Evolutionary conservation across 1,140 invertebrate genomes (phyloP), one percentile per base, ranked within the genome.

Genomic region (Drosophila quadrilineata): DNA sequence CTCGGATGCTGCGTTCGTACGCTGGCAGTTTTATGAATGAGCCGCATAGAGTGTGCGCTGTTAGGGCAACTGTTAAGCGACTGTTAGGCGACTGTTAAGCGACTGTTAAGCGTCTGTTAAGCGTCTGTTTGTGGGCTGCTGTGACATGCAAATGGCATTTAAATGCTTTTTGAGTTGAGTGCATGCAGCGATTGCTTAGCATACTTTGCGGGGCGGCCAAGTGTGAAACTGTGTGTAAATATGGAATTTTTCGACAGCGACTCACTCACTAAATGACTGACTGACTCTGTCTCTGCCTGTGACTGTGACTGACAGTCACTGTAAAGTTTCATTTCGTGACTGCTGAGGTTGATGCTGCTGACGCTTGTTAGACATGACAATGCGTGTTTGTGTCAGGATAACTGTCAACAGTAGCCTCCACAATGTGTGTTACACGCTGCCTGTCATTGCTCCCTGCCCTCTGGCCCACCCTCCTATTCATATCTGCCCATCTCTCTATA

Each of bases 381-480:
- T 84, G 77, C 79, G 79, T 85, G 79, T 84, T 85, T 85, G 58
- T 85, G 79, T 85, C 79, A 85, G 79, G 79, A 84, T 84, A 79
- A 84, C 79, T 84, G 79, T 79, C 79, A 85, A 79, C 79, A 79
- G 79, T 84, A 65, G 79, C 70, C 40, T 33, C 12, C 21, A 29
- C n/a, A n/a, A n/a, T n/a, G n/a, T 22, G 16, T 31, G 12, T 21
- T 40, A 2, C 19, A 1, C 12, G 8, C 2, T 35, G 24, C 6
- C 10, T 40, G 3, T 10, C 29, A 16, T 35, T 48, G 9, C 31
- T 52, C 33, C 31, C 17, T n/a, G 24, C 8, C n/a, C n/a, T n/a
- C n/a, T n/a, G n/a, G n/a, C n/a, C n/a, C n/a, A n/a, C n/a, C n/a
- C n/a, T n/a, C n/a, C n/a, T n/a, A 31, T 31, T 3, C n/a, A n/a